Conservation (phyloP, 2,888 invertebrate genomes). For the Polyommatus iphigenia region DNA sequence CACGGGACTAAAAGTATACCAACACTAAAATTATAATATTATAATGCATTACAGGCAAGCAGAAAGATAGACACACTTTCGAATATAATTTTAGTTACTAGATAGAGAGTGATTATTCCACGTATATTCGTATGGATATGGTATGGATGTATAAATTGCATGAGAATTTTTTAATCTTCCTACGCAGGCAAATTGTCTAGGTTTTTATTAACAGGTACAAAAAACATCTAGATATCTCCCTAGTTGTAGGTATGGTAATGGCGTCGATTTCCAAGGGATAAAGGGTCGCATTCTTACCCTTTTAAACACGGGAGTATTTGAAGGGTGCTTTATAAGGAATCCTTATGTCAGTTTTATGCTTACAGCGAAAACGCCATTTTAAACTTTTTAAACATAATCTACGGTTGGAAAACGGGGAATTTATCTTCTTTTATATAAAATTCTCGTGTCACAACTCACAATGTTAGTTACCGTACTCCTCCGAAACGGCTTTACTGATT, state of each 20-base stretch:
- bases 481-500: no score
- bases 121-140: no score
- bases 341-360: conserved; percentile 17
- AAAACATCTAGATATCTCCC: background rate
- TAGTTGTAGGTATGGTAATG: background rate
- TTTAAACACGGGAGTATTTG: conserved; percentile 17
- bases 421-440: no score
- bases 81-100: no score
- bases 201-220: background rate
- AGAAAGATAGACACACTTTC: no score
- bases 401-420: background rate
- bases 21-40: no score
- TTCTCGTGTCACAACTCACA: no score
- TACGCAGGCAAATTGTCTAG: background rate
- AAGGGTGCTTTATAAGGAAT: conserved; percentile 21
- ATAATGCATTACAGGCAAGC: no score
- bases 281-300: conserved; percentile 21
- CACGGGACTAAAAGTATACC: no score
- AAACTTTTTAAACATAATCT: background rate
- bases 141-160: background rate
- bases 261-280: conserved; percentile 12
- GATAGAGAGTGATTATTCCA: no score
- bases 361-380: background rate
- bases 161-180: background rate
- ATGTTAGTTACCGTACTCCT: no score